Evolutionary conservation across 2,113 vertebrate species (phyloP), one percentile per base, ranked within the genome.

Genomic region (Solea senegalensis): DNA sequence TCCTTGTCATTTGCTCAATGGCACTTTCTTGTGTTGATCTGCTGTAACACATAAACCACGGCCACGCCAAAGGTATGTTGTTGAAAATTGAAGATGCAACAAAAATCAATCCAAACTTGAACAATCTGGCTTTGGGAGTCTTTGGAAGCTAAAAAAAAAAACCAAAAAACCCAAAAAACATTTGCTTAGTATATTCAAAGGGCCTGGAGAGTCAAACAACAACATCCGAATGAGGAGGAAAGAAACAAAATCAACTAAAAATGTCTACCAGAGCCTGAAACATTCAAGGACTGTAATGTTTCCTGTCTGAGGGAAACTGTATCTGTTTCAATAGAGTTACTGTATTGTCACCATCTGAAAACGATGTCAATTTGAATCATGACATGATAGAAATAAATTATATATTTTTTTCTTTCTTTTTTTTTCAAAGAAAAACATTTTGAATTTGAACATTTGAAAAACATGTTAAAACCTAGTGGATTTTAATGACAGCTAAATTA

Each of bases 21-120:
- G 14, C 64, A 34, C 76, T 84, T 86, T 81, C 81, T 83, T 84
- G 77, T 3, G 65, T 13, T 54, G 76, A 68, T 64, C 57, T 55
- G n/a, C 68, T 65, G 51, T 6, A 34, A 34, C 58, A 11, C 21
- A 14, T 8, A 55, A 65, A 46, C 40, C 58, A 52, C 7, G 21
- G 48, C 21, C 16, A 27, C 64, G 58, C 68, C 41, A 34, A 51
- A 58, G 16, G 53, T 50, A 40, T 1, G 3, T 21, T 21, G 21
- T 21, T 21, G 21, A 15, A 56, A 50, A 50, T n/a, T 51, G 10
- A 34, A 21, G 26, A 48, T 7, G 0, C 26, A 69, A 52, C 63
- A 34, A 7, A 34, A 72, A 65, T 62, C 55, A 53, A 61, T 61
- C 21, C 50, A 15, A 7, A 59, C 51, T 7, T 63, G 54, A 53